Conservation (phyloP, 1,140 invertebrate genomes). For the Achroia grisella region DNA sequence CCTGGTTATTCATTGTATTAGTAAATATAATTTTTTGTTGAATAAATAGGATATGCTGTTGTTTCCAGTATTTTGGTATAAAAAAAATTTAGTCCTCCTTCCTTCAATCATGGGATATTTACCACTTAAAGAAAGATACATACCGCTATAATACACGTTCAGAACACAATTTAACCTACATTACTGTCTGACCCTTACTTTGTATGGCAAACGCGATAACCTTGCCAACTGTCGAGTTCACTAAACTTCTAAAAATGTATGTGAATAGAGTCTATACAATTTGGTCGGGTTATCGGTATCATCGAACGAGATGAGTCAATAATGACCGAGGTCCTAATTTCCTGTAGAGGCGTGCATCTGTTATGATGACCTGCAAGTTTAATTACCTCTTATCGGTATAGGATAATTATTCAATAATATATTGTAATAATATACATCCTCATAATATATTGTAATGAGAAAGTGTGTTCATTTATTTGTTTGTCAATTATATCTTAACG, state of each 20-base stretch:
- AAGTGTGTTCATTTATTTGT: no score
- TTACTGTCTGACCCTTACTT: slow-evolving; percentile 2
- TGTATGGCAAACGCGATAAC: slow-evolving; percentile 1
- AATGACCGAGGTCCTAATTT: slow-evolving; percentile 6
- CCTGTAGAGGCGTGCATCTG: slow-evolving; percentile 13
- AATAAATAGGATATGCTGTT: no score
- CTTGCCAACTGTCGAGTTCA: not conserved
- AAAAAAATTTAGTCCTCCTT: no score
- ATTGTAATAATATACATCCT: no score
- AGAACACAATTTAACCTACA: not conserved
- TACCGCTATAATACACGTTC: not conserved
- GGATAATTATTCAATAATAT: slow-evolving; percentile 11
- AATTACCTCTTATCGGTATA: slow-evolving; percentile 16
- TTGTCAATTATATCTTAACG: no score
- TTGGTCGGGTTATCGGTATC: no score
- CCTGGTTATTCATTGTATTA: no score
- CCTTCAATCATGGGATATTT: no score
- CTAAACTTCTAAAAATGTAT: not conserved
- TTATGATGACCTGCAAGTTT: slow-evolving; percentile 21
- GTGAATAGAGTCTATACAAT: no score
- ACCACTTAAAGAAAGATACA: not conserved
- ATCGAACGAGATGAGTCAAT: not conserved
- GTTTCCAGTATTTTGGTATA: no score
- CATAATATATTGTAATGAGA: no score
- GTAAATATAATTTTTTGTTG: no score